phyloP scores from a whole-genome alignment of 2,888 invertebrate species.

The Petrophora chlorosata region DNA sequence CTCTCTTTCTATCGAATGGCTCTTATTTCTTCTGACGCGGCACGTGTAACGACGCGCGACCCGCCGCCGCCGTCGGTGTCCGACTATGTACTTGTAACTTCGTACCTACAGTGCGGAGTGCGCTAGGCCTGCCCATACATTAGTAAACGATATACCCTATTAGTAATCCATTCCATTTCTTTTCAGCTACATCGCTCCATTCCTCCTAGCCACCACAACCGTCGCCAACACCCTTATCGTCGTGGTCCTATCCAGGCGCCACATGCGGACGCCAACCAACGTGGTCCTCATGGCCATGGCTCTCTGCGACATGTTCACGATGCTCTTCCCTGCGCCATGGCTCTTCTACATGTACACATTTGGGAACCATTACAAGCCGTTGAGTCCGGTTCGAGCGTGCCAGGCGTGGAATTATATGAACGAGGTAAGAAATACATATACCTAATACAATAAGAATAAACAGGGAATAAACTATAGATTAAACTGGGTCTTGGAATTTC shows the following conservation, averaged over 20 bases:
- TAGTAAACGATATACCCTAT: not conserved
- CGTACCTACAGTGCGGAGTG: too few species aligned
- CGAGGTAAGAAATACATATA: slow-evolving; percentile 87
- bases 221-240: slow-evolving; percentile 96
- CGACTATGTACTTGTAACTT: too few species aligned
- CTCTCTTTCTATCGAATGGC: too few species aligned
- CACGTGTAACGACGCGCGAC: too few species aligned
- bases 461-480: too few species aligned
- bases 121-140: too few species aligned
- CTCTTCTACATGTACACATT: slow-evolving; percentile 96
- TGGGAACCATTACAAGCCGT: slow-evolving; percentile 92
- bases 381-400: slow-evolving; percentile 90
- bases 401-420: slow-evolving; percentile 92
- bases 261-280: slow-evolving; percentile 97
- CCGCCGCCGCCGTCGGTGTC: too few species aligned
- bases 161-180: not conserved
- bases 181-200: slow-evolving; percentile 88
- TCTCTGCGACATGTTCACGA: slow-evolving; percentile 96
- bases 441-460: too few species aligned
- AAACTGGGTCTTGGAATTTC: too few species aligned
- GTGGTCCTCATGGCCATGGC: slow-evolving; percentile 98
- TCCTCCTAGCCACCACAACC: slow-evolving; percentile 93
- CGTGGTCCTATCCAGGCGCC: slow-evolving; percentile 93
- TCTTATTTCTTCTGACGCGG: too few species aligned
- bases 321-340: slow-evolving; percentile 95